Conservation (phyloP, 2,113 vertebrate species). For the Vombatus ursinus region DNA sequence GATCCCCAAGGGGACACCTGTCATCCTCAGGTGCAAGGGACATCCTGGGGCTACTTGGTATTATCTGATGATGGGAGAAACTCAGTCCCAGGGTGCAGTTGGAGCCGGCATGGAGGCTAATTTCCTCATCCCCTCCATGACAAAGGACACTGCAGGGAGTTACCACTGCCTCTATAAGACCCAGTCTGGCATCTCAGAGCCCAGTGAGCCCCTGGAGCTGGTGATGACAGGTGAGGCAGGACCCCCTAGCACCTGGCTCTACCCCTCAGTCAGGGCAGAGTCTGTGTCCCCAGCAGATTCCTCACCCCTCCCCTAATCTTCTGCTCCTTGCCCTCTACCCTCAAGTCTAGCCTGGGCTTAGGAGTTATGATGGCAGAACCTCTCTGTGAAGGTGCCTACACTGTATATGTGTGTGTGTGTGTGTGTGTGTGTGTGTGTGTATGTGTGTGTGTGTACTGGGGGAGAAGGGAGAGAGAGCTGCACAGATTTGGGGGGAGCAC, state of each 20-base stretch:
- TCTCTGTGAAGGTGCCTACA: too few species aligned
- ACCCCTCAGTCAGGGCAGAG: neutral
- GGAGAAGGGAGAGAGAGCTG: too few species aligned
- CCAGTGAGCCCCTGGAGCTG: neutral
- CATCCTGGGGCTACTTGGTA: neutral
- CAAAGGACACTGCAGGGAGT: rapidly evolving
- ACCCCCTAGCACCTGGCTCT: neutral
- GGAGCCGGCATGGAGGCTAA: neutral
- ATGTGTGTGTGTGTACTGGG: too few species aligned
- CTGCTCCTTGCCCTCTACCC: neutral
- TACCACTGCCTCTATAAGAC: neutral
- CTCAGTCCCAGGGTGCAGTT: neutral
- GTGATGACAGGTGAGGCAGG: conserved; percentile 3
- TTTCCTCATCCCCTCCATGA: neutral
- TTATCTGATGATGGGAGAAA: neutral
- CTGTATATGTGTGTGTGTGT: too few species aligned
- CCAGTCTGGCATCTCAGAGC: rapidly evolving
- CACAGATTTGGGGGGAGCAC: too few species aligned
- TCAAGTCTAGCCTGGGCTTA: neutral
- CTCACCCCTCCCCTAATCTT: rapidly evolving
- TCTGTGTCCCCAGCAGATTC: rapidly evolving
- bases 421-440: too few species aligned
- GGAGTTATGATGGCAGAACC: neutral
- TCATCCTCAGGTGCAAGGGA: conserved; percentile 3
- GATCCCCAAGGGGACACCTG: neutral